Base-by-base conservation (phyloP, 2,113 vertebrate genomes). In the Eleginops maclovinus region DNA sequence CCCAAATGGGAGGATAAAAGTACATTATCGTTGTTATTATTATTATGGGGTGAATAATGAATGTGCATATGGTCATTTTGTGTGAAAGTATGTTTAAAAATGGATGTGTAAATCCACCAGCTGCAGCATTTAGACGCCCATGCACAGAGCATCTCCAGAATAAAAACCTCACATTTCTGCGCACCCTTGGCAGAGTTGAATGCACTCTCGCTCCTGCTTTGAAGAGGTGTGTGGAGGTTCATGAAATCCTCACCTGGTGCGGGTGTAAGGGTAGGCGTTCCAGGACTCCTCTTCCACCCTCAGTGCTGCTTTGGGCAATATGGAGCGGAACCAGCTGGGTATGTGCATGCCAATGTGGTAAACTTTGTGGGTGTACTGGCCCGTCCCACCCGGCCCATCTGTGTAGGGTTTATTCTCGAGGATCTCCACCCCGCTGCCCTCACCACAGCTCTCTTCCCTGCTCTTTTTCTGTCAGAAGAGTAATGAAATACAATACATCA, bases 341-440 rank as follows among this genome's bases (percentile, higher is more conserved):
- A 99, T 99, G 92, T 99, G 98, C 97, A 97, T 98, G 74, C 98
- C 98, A 62, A 99, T 98, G 81, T 99, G 98, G 87, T 99, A 99
- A 71, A 99, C 97, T 87, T 99, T 99, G 92, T 97, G 97, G 0
- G 98, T 99, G 90, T 98, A 99, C 92, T 99, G 98, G 61, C 98
- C 98, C 0, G 91, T 93, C 64, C 98, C 98, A 0, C 97, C 98
- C 0, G 97, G 98, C 8, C 98, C 98, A 8, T 99, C 97, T 1
- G 93, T 95, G 90, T 99, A 99, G 0, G 98, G 98, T 81, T 96
- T 95, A 87, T 99, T 99, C 89, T 98, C 96, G 81, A 98, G 89
- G 92, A 99, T 99, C 92, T 99, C 98, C 74, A 99, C 98, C 0
- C 98, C 98, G 0, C 97, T 99, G 84, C 97, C 97, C 87, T 99